Base-by-base conservation (phyloP, 2,113 vertebrate species). In the Lampris incognitus region DNA sequence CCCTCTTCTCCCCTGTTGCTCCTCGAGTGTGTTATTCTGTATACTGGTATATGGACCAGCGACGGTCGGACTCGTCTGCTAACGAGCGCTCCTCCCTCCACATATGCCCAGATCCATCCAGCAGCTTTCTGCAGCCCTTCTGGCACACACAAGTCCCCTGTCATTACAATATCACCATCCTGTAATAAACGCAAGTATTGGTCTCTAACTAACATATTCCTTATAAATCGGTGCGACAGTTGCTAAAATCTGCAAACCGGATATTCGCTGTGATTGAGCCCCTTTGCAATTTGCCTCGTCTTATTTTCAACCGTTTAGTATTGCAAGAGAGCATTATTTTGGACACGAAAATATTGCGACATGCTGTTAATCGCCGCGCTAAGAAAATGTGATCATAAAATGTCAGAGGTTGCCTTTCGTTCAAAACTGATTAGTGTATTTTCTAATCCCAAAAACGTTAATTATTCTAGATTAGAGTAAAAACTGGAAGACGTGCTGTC, bases 61-160 rank as follows among this genome's bases (percentile, higher is more conserved):
- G 76, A 56, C 84, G 36, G 69, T 24, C 76, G 59, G 57, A 54
- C 82, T 87, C 41, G 79, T 44, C 80, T 85, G 79, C 52, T 60
- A 85, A 76, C 58, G 68, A 58, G 83, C 69, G 87, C 90, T 91
- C 88, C 90, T 88, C 89, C 89, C 85, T 41, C 67, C 55, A 51
- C 77, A 60, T 24, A 42, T 71, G 9, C 76, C 58, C 61, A 56
- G 6, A 63, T 70, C 6, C 71, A 79, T 60, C 73, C 69, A 64
- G 65, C 56, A 48, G 8, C 9, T 37, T 37, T 61, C 13, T 59
- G 67, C 67, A 51, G 63, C 11, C 76, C 66, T 69, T 74, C 37
- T 42, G 64, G 9, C 38, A 40, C 63, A 83, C 72, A 58, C 41
- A 39, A 5, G 36, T 24, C 84, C 75, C 74, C 78, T 88, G 64